phyloP scores from a whole-genome alignment of 92 coral and sea anemone genomes.

The Palythoa grandis region DNA sequence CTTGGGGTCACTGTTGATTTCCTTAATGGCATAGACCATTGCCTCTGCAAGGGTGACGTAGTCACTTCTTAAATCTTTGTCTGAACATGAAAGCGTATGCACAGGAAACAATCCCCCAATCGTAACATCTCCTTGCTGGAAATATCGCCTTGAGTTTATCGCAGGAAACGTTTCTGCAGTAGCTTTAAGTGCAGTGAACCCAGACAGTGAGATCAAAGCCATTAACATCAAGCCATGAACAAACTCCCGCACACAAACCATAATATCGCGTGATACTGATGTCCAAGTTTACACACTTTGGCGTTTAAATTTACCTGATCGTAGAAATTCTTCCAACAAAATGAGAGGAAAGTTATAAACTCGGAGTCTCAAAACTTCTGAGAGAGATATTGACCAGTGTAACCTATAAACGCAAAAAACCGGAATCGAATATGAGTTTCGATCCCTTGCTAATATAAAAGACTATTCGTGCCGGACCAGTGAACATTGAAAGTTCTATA shows the following conservation, averaged over 20 bases:
- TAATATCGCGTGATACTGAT: not conserved
- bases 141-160: conserved; percentile 38
- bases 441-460: not conserved
- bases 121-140: conserved; percentile 71
- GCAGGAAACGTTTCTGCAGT: conserved; percentile 31
- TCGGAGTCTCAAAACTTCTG: not conserved
- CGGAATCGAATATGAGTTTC: not conserved
- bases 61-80: conserved; percentile 53
- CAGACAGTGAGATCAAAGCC: not conserved
- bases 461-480: no score
- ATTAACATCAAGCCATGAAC: not conserved
- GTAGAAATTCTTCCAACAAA: not conserved
- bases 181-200: not conserved
- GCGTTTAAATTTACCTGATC: not conserved
- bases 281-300: no score
- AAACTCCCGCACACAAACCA: not conserved
- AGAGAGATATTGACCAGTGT: not conserved
- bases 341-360: no score
- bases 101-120: conserved; percentile 92
- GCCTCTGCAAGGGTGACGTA: conserved; percentile 86
- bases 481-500: no score
- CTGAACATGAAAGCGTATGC: conserved; percentile 59
- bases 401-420: not conserved
- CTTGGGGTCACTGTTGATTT: conserved; percentile 65
- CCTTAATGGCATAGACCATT: conserved; percentile 85